phyloP scores from a whole-genome alignment of 2,113 vertebrate species.

The Stigmatopora nigra region DNA sequence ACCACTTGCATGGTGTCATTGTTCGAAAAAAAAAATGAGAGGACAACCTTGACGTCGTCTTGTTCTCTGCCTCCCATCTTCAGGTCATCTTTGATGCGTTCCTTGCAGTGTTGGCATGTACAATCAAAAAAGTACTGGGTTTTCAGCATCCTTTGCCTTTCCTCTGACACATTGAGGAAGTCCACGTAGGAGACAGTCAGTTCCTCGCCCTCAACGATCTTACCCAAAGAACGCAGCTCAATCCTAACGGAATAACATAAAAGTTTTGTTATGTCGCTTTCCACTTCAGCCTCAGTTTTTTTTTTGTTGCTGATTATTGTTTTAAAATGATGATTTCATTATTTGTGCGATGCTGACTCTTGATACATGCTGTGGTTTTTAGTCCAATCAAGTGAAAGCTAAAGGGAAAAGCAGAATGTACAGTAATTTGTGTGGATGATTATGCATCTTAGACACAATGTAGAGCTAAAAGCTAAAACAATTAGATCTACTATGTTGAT shows the following conservation, averaged over 20 bases:
- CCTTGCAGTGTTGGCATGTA: slow-evolving; percentile 83
- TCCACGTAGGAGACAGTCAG: slow-evolving; percentile 88
- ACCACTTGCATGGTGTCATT: neutral
- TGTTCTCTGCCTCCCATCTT: slow-evolving; percentile 76
- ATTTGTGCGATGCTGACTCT: slow-evolving; percentile 18
- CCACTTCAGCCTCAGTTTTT: neutral
- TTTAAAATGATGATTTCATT: neutral
- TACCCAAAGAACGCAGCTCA: slow-evolving; percentile 83
- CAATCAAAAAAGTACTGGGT: slow-evolving; percentile 93
- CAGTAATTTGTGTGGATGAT: neutral
- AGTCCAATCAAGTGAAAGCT: neutral
- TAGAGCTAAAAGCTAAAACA: neutral
- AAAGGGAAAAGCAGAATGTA: neutral
- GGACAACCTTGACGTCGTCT: slow-evolving; percentile 77
- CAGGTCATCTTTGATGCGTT: slow-evolving; percentile 80
- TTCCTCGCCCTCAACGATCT: slow-evolving; percentile 82
- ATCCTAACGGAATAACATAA: slow-evolving; percentile 70
- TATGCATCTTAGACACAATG: slow-evolving; percentile 1
- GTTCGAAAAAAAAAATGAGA: slow-evolving; percentile 1
- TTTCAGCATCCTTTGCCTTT: slow-evolving; percentile 78
- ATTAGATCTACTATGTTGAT: slow-evolving; percentile 4
- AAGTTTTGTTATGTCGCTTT: neutral
- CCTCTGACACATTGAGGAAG: slow-evolving; percentile 81
- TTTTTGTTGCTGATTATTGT: neutral
- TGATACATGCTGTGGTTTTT: slow-evolving; percentile 11